Evolutionary conservation across 2,888 invertebrate species (phyloP).

Genomic region (Orthosia incerta): DNA sequence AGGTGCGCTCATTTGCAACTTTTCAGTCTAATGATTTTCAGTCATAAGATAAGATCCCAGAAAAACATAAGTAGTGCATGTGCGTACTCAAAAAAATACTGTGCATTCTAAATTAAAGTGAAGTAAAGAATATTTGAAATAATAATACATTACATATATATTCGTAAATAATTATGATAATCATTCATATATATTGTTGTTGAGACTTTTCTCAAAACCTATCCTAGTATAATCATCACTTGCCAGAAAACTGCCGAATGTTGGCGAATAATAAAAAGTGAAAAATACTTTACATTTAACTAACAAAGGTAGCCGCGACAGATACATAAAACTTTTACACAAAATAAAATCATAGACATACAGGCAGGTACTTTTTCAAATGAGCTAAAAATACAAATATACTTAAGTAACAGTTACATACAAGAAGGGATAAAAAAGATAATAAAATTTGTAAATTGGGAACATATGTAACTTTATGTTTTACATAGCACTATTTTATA

Average conservation of each 20-base stretch:
- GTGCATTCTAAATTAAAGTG: slow-evolving; percentile 6
- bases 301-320: slow-evolving; percentile 8
- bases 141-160: background rate
- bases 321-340: slow-evolving; percentile 2
- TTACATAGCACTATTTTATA: background rate
- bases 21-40: slow-evolving; percentile 43
- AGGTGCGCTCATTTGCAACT: slow-evolving; percentile 17
- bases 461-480: background rate
- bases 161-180: background rate
- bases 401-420: background rate
- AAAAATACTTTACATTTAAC: background rate
- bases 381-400: slow-evolving; percentile 12
- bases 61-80: slow-evolving; percentile 2
- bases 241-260: background rate
- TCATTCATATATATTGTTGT: background rate
- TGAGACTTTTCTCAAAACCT: background rate
- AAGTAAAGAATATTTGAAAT: background rate
- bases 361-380: slow-evolving; percentile 32
- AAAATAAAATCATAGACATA: slow-evolving; percentile 15
- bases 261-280: slow-evolving; percentile 1
- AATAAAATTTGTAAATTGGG: slow-evolving; percentile 1
- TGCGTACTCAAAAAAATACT: slow-evolving; percentile 9
- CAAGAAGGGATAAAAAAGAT: slow-evolving; percentile 11
- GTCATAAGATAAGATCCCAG: slow-evolving; percentile 22
- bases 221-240: background rate